Base-by-base conservation (phyloP, 1,140 invertebrate genomes). In the Archegozetes longisetosus region DNA sequence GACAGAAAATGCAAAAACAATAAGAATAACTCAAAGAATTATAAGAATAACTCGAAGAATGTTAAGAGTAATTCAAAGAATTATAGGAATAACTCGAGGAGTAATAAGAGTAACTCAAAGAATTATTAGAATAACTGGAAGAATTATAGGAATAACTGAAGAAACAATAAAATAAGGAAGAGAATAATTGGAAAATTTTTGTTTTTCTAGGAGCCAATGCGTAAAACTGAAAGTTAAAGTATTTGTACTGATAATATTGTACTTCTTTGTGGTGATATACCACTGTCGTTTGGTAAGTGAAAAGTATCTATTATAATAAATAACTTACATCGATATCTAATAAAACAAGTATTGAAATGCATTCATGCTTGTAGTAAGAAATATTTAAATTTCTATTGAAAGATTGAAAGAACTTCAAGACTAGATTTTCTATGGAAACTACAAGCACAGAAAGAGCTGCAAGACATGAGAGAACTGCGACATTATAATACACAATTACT, bases 361-460 rank as follows among this genome's bases (percentile, higher is more conserved):
- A 40, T 40, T 9, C 17, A 40, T 40, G 17, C n/a, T n/a, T n/a
- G n/a, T n/a, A n/a, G n/a, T n/a, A n/a, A n/a, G n/a, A n/a, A n/a
- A n/a, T n/a, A n/a, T n/a, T n/a, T n/a, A n/a, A n/a, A n/a, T n/a
- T n/a, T n/a, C 26, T 17, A 17, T 27, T 2, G n/a, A 25, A 50
- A 66, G 65, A 65, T 67, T 52, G 86, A 88, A 75, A 86, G 85
- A 80, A 88, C 84, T 28, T 83, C 84, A 3, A 69, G 92, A 40
- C 75, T 97, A 47, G 90, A 96, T 72, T 95, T 95, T 70, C 76
- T 96, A 4, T 96, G 92, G 92, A 94, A 94, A 70, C 82, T 87
- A 66, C 88, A 91, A 69, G 88, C 88, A 0, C 84, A 91, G 71
- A 79, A 82, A 51, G 90, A 95, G 69, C 77, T 93, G 23, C 79